Evolutionary conservation across 2,797 vertebrate species (phyloP).

Genomic region (Galagoides demidoff): DNA sequence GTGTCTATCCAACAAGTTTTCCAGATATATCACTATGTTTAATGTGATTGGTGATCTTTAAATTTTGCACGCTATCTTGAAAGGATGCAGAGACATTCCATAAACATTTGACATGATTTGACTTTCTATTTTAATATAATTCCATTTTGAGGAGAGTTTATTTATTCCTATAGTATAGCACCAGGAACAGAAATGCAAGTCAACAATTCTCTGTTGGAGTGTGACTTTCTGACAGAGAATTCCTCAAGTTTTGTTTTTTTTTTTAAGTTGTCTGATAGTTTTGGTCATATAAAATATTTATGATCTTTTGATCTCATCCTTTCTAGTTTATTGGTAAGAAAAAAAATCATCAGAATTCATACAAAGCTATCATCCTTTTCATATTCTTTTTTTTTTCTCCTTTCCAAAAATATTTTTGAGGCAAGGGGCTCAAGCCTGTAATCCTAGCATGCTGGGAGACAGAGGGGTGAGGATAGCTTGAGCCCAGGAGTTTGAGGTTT

Average conservation of each 20-base stretch:
- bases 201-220: neutral
- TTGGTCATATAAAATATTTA: neutral
- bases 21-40: neutral
- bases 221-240: neutral
- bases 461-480: too few relatives aligned
- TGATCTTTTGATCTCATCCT: neutral
- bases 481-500: too few relatives aligned
- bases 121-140: neutral
- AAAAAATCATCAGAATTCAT: neutral
- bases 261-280: neutral
- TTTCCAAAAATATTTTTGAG: neutral
- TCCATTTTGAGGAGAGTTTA: neutral
- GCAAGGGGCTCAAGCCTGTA: too few relatives aligned
- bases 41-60: neutral
- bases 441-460: too few relatives aligned
- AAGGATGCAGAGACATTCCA: neutral
- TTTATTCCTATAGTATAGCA: neutral
- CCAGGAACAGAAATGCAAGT: neutral
- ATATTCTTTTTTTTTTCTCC: too few relatives aligned
- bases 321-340: neutral
- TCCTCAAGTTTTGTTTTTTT: neutral
- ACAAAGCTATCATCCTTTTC: neutral
- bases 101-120: constrained; percentile 5
- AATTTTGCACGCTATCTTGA: neutral
- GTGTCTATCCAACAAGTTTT: neutral